Percentiles rank a stretch among this genome's conserved stretches.
These are phyloP conservation scores for Lycophotia porphyrea DNA, from an alignment of 2,888 invertebrate species.

Conservation along the genomic window DNA sequence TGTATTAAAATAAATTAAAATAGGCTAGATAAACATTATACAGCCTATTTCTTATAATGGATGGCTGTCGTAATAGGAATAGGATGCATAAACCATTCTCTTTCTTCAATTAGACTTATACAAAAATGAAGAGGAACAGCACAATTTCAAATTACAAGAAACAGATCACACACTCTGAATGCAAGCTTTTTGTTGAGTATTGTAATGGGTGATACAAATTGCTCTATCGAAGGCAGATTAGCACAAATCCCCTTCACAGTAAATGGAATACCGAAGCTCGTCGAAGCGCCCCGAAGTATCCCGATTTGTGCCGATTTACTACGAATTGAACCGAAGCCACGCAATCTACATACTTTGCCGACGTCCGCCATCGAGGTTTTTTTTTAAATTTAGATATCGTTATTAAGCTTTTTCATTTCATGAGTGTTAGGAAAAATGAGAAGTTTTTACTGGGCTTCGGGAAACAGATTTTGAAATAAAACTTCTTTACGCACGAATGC, in stretches of 20 bases:
- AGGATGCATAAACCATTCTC: not conserved
- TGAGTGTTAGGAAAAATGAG: slow-evolving; percentile 46
- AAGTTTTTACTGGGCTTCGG: not conserved
- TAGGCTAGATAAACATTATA: not conserved
- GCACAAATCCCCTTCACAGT: slow-evolving; percentile 63
- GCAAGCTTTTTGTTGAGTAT: slow-evolving; percentile 52
- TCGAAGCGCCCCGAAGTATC: slow-evolving; percentile 37
- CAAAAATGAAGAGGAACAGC: not conserved
- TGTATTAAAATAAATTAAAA: not conserved
- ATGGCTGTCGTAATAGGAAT: not conserved
- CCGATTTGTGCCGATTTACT: slow-evolving; percentile 20
- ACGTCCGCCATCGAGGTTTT: slow-evolving; percentile 26
- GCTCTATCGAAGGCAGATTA: slow-evolving; percentile 61
- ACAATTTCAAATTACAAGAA: slow-evolving; percentile 15
- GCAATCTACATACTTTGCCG: slow-evolving; percentile 47
- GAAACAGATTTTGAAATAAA: too few species aligned
- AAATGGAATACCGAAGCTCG: slow-evolving; percentile 63
- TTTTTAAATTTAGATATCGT: slow-evolving; percentile 47
- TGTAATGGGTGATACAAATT: slow-evolving; percentile 61
- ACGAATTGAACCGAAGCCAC: slow-evolving; percentile 40
- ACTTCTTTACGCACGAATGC: too few species aligned
- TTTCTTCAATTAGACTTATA: not conserved
- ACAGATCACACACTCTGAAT: slow-evolving; percentile 24
- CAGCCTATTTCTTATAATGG: not conserved
- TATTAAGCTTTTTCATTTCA: slow-evolving; percentile 57